A percentile compares a stretch with the other conserved stretches of the same genome.
These are phyloP conservation scores for Allacma fusca DNA, from an alignment of 2,888 invertebrate species.

Conservation along the genomic window DNA sequence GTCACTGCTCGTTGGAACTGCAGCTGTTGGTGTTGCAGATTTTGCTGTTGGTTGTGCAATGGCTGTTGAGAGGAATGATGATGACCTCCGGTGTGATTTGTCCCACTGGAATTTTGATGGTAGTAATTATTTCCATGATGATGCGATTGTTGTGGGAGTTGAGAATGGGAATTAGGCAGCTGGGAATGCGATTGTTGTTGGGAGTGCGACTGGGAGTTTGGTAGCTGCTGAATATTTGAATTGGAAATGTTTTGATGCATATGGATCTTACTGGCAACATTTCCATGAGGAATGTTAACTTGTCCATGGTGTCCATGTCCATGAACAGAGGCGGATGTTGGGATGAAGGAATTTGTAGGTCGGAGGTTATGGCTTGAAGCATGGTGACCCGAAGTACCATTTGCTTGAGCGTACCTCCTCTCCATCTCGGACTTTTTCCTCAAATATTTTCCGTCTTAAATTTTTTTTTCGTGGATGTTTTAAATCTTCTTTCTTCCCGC, in stretches of 20 bases:
- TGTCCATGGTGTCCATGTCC: conserved; percentile 46
- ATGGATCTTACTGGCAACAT: not conserved
- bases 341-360: conserved; percentile 59
- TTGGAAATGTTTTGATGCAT: not conserved
- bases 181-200: conserved; percentile 27
- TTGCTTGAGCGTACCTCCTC: conserved; percentile 34
- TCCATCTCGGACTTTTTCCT: conserved; percentile 38
- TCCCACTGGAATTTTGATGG: conserved; percentile 9
- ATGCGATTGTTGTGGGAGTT: conserved; percentile 5
- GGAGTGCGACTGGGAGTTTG: conserved; percentile 27
- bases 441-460: no score
- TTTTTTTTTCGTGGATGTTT: no score
- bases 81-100: conserved; percentile 7
- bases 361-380: conserved; percentile 17
- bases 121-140: conserved; percentile 22
- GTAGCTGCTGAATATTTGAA: not conserved
- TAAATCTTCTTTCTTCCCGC: no score
- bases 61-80: conserved; percentile 37
- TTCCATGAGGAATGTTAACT: conserved; percentile 35
- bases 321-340: conserved; percentile 52
- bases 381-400: conserved; percentile 34
- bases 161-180: conserved; percentile 7
- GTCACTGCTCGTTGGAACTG: conserved; percentile 49
- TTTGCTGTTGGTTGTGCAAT: conserved; percentile 41
- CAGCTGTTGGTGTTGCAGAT: conserved; percentile 41